Conservation (phyloP, 2,888 invertebrate species). For the Operophtera brumata region DNA sequence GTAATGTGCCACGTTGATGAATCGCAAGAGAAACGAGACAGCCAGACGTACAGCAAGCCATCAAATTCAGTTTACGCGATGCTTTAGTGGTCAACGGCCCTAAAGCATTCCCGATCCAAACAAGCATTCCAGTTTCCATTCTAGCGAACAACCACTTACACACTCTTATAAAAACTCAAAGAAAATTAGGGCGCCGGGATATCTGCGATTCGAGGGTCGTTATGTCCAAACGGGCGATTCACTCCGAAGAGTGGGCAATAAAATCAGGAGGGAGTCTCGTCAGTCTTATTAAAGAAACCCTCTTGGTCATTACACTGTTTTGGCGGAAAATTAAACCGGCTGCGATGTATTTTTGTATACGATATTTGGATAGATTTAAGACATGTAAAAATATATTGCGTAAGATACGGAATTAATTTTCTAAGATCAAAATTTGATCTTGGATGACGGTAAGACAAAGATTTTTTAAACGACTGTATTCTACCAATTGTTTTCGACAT, state of each 20-base stretch:
- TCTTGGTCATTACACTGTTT: conserved; percentile 59
- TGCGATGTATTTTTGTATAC: conserved; percentile 40
- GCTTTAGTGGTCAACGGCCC: not conserved
- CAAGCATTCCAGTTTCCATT: conserved; percentile 13
- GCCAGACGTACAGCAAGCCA: too few species aligned
- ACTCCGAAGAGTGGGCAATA: conserved; percentile 58
- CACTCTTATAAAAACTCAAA: conserved; percentile 45
- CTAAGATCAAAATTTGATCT: too few species aligned
- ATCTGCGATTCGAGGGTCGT: conserved; percentile 61
- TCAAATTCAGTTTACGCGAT: not conserved
- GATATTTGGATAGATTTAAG: conserved; percentile 1
- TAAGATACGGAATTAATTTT: too few species aligned
- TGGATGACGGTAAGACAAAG: too few species aligned
- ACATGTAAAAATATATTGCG: too few species aligned
- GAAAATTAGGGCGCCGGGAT: conserved; percentile 56
- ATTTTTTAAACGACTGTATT: too few species aligned
- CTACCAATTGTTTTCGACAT: too few species aligned
- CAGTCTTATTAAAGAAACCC: conserved; percentile 58
- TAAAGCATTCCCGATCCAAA: not conserved
- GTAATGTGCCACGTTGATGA: too few species aligned
- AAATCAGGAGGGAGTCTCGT: conserved; percentile 60
- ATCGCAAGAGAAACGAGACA: too few species aligned
- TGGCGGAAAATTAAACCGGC: conserved; percentile 62
- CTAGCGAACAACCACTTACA: conserved; percentile 32
- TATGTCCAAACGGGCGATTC: conserved; percentile 62